Base-by-base conservation (phyloP, 2,113 vertebrate species). In the Embiotoca jacksoni region DNA sequence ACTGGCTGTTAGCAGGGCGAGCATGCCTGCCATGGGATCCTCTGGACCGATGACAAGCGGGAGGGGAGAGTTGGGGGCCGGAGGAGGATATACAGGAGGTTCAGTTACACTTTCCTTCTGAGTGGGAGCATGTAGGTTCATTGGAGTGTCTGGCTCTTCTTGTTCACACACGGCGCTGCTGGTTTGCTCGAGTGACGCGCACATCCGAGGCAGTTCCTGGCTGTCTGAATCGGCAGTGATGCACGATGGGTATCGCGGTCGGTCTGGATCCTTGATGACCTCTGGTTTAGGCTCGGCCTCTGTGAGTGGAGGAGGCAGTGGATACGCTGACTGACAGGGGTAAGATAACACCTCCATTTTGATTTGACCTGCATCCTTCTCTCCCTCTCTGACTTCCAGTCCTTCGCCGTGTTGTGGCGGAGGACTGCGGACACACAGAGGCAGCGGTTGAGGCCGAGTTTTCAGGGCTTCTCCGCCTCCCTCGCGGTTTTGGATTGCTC, bases 1-100 rank as follows among this genome's bases (percentile, higher is more conserved):
- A 0, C 96, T 96, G 2, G 98, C 98, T 0, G 96, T 94, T 7
- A 95, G 94, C 83, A 99, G 91, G 8, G 95, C 96, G 0, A 98
- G 95, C 97, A 99, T 96, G 55, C 98, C 98, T 0, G 96, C 97
- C 96, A 99, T 93, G 0, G 98, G 98, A 88, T 99, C 97, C 0
- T 97, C 96, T 0, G 87, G 80, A 11, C 90, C 80, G 74, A 94
- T 90, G 72, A 94, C 70, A 72, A 94, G 87, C 33, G 89, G 67
- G 10, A 57, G 52, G 0, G 69, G 71, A 3, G 78, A 84, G 3
- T 87, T 61, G 5, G 88, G 83, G 31, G 80, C 67, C 69, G 90
- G 86, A 9, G 93, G 54, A 49, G 89, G 75, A 8, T 53, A 78
- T 49, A 89, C 84, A 30, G 75, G 93, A 85, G 36, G 89, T 88